phyloP scores from a whole-genome alignment of 1,140 invertebrate genomes.

The Lithobius niger region DNA sequence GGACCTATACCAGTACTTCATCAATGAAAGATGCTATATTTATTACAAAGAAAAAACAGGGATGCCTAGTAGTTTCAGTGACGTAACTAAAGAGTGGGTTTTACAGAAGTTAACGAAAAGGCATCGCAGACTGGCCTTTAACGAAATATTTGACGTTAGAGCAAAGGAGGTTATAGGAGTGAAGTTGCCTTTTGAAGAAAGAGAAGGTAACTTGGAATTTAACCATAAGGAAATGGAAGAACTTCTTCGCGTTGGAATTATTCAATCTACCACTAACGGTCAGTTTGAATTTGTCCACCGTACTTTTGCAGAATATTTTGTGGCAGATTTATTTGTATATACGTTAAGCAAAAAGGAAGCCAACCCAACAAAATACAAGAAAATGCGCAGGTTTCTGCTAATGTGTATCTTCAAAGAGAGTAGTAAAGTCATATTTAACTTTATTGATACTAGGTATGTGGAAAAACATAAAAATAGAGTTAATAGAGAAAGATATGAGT shows the following conservation, averaged over 20 bases:
- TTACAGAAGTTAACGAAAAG: not conserved
- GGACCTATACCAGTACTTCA: not conserved
- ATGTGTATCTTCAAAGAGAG: no score
- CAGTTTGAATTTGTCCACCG: conserved; percentile 4
- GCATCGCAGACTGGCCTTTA: not conserved
- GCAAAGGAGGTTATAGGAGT: not conserved
- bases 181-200: not conserved
- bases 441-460: no score
- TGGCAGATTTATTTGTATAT: conserved; percentile 7
- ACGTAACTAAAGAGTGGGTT: not conserved
- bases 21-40: not conserved
- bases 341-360: not conserved
- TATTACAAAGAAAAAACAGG: not conserved
- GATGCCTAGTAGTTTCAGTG: no score
- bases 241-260: not conserved
- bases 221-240: not conserved
- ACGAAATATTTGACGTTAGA: not conserved
- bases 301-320: conserved; percentile 13
- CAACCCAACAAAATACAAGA: not conserved
- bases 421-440: no score
- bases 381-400: not conserved
- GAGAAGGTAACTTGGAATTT: not conserved
- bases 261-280: conserved; percentile 1
- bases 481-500: no score
- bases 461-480: no score